Conservation (phyloP, 1,140 invertebrate genomes). For the Trypoxylus dichotomus region DNA sequence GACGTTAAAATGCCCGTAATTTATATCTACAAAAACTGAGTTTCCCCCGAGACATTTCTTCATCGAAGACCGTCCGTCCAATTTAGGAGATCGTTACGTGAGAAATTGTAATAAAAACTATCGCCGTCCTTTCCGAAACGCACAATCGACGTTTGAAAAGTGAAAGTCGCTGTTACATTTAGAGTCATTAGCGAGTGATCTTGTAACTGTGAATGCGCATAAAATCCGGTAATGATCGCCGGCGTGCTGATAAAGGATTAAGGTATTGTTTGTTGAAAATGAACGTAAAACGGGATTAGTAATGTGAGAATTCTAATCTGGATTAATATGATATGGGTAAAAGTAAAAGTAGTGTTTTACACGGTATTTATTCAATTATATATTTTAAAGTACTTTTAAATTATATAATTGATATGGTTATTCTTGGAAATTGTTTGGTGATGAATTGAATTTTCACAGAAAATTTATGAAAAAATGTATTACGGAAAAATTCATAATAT, state of each 20-base stretch:
- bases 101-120: slow-evolving; percentile 10
- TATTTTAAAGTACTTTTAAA: no score
- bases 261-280: not conserved
- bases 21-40: no score
- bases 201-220: not conserved
- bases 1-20: no score
- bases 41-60: no score
- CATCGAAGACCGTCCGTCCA: not conserved
- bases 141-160: not conserved
- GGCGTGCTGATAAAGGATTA: not conserved
- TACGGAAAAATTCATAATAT: no score
- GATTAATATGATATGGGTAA: not conserved
- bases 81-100: not conserved
- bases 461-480: no score
- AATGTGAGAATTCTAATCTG: no score
- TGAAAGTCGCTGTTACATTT: slow-evolving; percentile 7
- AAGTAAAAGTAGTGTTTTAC: not conserved
- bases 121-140: not conserved
- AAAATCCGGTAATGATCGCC: not conserved
- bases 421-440: no score
- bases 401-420: no score
- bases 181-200: not conserved
- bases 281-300: not conserved
- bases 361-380: no score
- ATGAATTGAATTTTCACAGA: no score